A percentile compares a stretch with the other conserved stretches of the same genome.
Conservation (phyloP, 37 sponge, comb jelly and placozoan genomes). For the Hormiphora californensis region DNA sequence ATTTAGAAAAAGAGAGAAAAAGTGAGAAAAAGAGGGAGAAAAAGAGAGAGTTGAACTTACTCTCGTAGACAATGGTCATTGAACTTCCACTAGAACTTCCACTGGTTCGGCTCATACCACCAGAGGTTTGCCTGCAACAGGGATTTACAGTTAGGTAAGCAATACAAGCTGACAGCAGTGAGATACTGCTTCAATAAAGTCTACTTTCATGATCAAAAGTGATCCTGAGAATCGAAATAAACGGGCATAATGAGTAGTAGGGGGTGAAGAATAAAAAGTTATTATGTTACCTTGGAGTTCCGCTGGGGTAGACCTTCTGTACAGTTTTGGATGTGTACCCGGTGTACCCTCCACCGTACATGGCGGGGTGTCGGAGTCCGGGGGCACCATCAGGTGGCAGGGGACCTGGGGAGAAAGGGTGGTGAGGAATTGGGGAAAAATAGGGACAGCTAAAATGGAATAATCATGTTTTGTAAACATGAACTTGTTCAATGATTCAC, state of each 20-base stretch:
- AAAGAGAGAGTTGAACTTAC: neutral
- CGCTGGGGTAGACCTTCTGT: neutral
- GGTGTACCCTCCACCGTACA: neutral
- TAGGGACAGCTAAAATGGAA: no score
- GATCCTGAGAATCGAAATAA: no score
- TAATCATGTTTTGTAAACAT: no score
- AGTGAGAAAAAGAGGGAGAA: no score
- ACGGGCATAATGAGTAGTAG: no score
- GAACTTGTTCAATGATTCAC: no score
- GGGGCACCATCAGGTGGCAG: constrained; percentile 5
- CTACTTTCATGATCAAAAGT: no score
- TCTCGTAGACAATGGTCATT: neutral
- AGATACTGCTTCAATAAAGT: neutral
- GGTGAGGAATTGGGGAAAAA: no score
- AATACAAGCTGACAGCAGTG: neutral
- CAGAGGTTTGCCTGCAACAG: neutral
- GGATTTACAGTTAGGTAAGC: neutral
- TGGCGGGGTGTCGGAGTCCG: neutral
- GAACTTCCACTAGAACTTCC: neutral
- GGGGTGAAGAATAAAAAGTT: neutral
- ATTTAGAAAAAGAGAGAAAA: no score
- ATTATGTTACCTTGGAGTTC: neutral
- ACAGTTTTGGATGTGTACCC: neutral
- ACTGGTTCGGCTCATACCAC: neutral
- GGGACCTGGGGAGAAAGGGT: no score